A percentile compares a stretch with the other conserved stretches of the same genome.
phyloP scores from a whole-genome alignment of 1,140 invertebrate genomes.

The Drepana arcuata region DNA sequence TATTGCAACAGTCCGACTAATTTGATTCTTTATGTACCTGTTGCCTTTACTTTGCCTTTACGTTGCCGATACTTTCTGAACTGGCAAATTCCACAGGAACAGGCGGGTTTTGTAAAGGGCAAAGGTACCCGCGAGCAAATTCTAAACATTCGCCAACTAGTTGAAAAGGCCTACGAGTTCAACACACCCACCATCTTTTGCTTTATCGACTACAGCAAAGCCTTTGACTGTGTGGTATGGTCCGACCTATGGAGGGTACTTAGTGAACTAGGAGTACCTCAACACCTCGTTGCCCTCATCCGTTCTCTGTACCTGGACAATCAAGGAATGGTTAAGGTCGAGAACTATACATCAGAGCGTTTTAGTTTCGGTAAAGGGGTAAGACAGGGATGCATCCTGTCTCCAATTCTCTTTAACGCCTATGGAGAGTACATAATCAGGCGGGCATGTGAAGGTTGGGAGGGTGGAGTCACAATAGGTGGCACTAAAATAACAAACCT shows the following conservation, averaged over 20 bases:
- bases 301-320: neutral
- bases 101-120: neutral
- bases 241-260: neutral
- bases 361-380: neutral
- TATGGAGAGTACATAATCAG: too few species aligned
- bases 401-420: neutral
- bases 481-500: neutral
- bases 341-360: neutral
- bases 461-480: neutral
- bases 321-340: neutral
- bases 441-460: too few species aligned
- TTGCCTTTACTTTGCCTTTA: too few species aligned
- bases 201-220: slow-evolving; percentile 2
- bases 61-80: too few species aligned
- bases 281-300: neutral
- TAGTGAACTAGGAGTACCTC: neutral
- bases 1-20: too few species aligned
- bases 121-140: neutral
- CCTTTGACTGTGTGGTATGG: slow-evolving; percentile 1
- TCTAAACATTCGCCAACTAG: slow-evolving; percentile 1
- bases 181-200: neutral
- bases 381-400: neutral
- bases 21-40: too few species aligned
- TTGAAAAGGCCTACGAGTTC: neutral
- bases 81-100: too few species aligned